A percentile compares a stretch with the other conserved stretches of the same genome.
Evolutionary conservation across 2,888 invertebrate genomes (phyloP).

Genomic region (Plagodis pulveraria): DNA sequence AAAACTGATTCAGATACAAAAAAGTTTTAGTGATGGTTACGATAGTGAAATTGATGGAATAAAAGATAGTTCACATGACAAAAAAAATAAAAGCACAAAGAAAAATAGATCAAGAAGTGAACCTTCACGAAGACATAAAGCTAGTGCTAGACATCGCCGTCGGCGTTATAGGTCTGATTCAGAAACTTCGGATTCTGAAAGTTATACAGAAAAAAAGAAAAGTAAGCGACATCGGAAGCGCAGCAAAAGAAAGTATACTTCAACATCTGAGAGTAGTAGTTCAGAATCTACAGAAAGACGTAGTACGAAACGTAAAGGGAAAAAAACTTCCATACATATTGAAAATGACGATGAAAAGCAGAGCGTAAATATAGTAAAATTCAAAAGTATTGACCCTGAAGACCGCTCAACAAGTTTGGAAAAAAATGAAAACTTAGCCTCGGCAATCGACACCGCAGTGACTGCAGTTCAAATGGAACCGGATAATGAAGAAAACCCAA

Average conservation of each 20-base stretch:
- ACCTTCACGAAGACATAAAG: constrained; percentile 66
- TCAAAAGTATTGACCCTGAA: constrained; percentile 56
- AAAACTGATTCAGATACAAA: constrained; percentile 65
- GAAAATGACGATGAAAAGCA: constrained; percentile 75
- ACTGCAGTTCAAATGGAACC: constrained; percentile 55
- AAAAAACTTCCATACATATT: constrained; percentile 78
- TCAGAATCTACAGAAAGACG: constrained; percentile 75
- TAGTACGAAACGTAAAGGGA: constrained; percentile 72
- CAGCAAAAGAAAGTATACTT: constrained; percentile 69
- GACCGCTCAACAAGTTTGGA: constrained; percentile 50
- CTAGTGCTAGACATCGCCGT: constrained; percentile 57
- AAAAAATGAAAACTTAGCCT: constrained; percentile 48
- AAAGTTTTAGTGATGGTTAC: constrained; percentile 82
- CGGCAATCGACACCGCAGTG: constrained; percentile 33
- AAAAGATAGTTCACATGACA: constrained; percentile 53
- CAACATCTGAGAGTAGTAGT: constrained; percentile 73
- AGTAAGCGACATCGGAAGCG: constrained; percentile 73
- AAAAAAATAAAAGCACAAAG: constrained; percentile 58
- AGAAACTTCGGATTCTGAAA: constrained; percentile 66
- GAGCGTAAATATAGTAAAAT: constrained; percentile 77
- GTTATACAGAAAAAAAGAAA: constrained; percentile 66
- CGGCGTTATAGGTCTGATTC: constrained; percentile 64
- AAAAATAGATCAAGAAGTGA: constrained; percentile 81
- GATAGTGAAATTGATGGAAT: constrained; percentile 71
- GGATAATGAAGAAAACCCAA: constrained; percentile 52